These are phyloP conservation scores for Pipra filicauda DNA, from an alignment of 2,113 vertebrate species.

Conservation along the genomic window DNA sequence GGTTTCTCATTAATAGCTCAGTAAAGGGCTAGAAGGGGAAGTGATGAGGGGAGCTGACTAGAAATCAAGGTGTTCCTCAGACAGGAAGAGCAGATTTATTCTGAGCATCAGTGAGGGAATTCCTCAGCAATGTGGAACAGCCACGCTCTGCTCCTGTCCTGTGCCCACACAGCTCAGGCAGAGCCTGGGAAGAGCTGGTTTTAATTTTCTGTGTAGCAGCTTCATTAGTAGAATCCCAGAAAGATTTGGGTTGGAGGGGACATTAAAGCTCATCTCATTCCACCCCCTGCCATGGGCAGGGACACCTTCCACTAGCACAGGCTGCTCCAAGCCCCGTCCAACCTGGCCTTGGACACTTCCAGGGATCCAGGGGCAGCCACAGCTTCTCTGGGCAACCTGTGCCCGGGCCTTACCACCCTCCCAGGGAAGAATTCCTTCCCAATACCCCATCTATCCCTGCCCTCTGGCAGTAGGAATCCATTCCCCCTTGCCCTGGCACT, in stretches of 20 bases:
- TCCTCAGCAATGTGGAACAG: background rate
- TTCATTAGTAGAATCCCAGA: background rate
- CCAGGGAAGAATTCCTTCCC: background rate
- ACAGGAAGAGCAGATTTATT: background rate
- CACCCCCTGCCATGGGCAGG: background rate
- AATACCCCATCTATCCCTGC: background rate
- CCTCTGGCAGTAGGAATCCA: background rate
- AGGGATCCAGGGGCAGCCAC: background rate
- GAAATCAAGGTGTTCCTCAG: background rate
- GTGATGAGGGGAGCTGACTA: background rate
- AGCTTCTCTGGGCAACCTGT: background rate
- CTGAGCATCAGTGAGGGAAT: background rate
- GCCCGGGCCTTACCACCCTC: background rate
- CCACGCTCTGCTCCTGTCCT: background rate
- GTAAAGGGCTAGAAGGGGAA: background rate
- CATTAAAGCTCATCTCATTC: rapidly evolving
- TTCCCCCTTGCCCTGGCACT: background rate
- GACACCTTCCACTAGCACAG: background rate
- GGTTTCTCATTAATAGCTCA: background rate
- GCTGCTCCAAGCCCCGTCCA: background rate
- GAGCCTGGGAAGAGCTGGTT: background rate
- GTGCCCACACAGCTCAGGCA: background rate
- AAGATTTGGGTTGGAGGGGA: background rate
- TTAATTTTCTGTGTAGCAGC: background rate
- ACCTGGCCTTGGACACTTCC: background rate